These are phyloP conservation scores for Ovibos moschatus DNA, from an alignment of 2,113 vertebrate species.

Conservation along the genomic window DNA sequence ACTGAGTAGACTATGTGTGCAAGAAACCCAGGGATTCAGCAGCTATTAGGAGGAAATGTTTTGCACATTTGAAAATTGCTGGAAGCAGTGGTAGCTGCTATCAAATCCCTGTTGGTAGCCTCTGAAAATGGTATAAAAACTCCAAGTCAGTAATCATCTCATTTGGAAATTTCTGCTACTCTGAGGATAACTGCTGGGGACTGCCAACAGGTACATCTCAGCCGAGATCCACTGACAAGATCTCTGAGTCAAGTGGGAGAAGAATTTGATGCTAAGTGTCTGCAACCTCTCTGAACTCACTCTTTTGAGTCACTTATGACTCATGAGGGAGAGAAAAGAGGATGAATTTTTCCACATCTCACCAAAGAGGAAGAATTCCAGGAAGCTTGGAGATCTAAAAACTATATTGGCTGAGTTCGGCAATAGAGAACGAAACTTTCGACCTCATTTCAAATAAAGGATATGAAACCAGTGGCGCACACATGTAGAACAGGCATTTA, in stretches of 20 bases:
- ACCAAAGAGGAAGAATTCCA: not conserved
- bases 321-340: not conserved
- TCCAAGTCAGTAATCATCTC: not conserved
- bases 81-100: not conserved
- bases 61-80: not conserved
- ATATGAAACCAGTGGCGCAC: not conserved
- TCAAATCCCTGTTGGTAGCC: not conserved
- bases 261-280: not conserved
- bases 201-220: not conserved
- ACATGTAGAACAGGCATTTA: not conserved
- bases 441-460: not conserved
- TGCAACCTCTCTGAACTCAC: not conserved
- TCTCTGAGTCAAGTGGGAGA: not conserved
- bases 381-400: not conserved
- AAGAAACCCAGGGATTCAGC: not conserved
- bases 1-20: not conserved
- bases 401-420: not conserved
- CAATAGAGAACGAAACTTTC: not conserved
- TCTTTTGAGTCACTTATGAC: not conserved
- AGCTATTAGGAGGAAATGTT: not conserved
- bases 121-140: not conserved
- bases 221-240: not conserved
- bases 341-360: not conserved
- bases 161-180: not conserved
- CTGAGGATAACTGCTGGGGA: not conserved